Evolutionary conservation across 2,888 invertebrate genomes (phyloP), one percentile per base, ranked within the genome.

Genomic region (Yponomeuta malinellus): DNA sequence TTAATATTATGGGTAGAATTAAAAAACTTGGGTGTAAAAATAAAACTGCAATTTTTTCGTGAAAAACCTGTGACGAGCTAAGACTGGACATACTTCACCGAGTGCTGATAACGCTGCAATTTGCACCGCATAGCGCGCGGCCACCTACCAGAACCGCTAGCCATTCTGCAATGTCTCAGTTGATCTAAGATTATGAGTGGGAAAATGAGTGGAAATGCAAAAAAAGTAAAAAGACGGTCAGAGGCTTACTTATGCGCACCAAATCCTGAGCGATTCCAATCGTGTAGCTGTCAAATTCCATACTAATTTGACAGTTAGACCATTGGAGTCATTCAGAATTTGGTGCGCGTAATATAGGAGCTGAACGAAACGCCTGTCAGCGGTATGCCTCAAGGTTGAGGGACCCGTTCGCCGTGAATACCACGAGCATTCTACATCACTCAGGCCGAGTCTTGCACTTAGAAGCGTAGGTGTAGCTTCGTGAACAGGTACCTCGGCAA

Each of bases 371-470:
- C 43, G 64, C 64, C 29, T 64, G 52, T 23, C 5, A 64, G 64
- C 8, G 23, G 29, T 23, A 64, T 73, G 78, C 78, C 76, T 83
- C 89, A 90, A 91, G 91, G 91, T 86, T 85, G 81, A 76, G 78
- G 82, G 79, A 89, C 85, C 82, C 81, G 90, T 81, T 90, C 78
- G 83, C 90, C 90, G 81, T 90, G 90, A 89, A 80, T 78, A 76
- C 74, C 67, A 15, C 31, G 12, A 31, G 10, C 10, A 65, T 29
- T 31, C 48, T 48, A 48, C 48, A n/a, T 43, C 68, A 43, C 12
- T 65, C 31, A 12, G 2, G 65, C 29, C 10, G 12, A 29, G 33
- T 65, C 33, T 29, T 33, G 65, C 65, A 29, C 33, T 31, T 65
- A 29, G 29, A 65, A 2, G 33, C 31, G 65, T 65, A 33, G 31